Percentiles rank a stretch among this genome's conserved stretches.
Evolutionary conservation across 2,113 vertebrate species (phyloP).

Genomic region (Hirundichthys speculiger): DNA sequence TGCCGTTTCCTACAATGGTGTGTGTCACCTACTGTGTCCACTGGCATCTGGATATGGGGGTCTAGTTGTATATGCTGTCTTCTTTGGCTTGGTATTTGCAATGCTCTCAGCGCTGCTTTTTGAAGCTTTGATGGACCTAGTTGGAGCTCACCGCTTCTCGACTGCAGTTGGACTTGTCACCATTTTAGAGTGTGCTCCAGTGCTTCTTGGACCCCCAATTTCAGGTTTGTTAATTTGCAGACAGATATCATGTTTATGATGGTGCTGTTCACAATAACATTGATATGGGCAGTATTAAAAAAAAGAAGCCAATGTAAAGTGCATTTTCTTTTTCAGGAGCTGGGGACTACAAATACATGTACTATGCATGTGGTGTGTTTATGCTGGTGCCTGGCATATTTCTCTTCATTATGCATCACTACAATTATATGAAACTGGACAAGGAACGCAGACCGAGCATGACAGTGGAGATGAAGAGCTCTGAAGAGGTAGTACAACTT

Average conservation of each 20-base stretch:
- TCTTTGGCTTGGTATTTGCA: conserved; percentile 82
- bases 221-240: conserved; percentile 78
- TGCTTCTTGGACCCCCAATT: conserved; percentile 84
- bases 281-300: too few relatives aligned
- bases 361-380: conserved; percentile 81
- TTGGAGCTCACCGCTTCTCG: conserved; percentile 81
- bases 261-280: too few relatives aligned
- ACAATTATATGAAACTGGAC: conserved; percentile 84
- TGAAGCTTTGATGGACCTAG: conserved; percentile 85
- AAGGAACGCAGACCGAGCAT: conserved; percentile 69
- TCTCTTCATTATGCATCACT: conserved; percentile 87
- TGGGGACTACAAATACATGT: conserved; percentile 86
- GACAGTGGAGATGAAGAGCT: conserved; percentile 59
- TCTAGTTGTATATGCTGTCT: conserved; percentile 73
- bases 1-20: conserved; percentile 78
- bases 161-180: conserved; percentile 84
- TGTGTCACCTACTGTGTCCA: conserved; percentile 84
- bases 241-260: too few relatives aligned
- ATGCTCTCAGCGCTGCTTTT: conserved; percentile 86
- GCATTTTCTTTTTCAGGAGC: conserved; percentile 74
- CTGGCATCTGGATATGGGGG: conserved; percentile 76
- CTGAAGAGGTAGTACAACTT: conserved; percentile 44
- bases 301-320: neutral
- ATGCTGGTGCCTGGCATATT: conserved; percentile 84
- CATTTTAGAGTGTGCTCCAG: conserved; percentile 82